Evolutionary conservation across 1,140 invertebrate genomes (phyloP).

Genomic region (Macrobrachium nipponense): DNA sequence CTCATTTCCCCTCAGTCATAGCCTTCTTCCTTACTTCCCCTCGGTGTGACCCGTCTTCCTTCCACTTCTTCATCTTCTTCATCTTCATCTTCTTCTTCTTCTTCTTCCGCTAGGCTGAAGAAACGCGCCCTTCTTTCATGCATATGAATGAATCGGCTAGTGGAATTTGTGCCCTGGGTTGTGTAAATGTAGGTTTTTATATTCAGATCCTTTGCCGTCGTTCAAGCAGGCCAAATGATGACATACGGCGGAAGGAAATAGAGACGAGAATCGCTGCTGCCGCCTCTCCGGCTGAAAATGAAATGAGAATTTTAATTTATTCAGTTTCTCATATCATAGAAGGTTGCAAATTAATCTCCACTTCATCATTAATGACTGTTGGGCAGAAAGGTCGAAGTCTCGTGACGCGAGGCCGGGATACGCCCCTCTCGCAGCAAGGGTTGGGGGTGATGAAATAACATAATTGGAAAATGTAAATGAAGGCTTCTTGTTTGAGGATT

Average conservation of each 20-base stretch:
- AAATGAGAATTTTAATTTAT: constrained; percentile 64
- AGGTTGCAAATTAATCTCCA: constrained; percentile 63
- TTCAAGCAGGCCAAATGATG: not conserved
- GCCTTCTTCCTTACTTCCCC: not conserved
- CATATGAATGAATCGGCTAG: constrained; percentile 60
- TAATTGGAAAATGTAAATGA: constrained; percentile 64
- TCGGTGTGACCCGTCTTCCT: not conserved
- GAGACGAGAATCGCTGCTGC: constrained; percentile 25
- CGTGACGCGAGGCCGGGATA: constrained; percentile 20
- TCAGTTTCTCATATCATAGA: constrained; percentile 63
- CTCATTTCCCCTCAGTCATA: constrained; percentile 11
- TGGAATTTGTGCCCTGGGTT: constrained; percentile 58
- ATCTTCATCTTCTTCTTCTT: not conserved
- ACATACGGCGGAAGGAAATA: constrained; percentile 13
- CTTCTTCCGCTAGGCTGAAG: constrained; percentile 47
- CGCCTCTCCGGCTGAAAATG: constrained; percentile 49
- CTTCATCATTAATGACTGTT: constrained; percentile 61
- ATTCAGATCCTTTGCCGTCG: constrained; percentile 27
- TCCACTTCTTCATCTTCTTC: not conserved
- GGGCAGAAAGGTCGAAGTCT: constrained; percentile 32
- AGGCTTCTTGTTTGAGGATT: constrained; percentile 63
- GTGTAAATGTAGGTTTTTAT: constrained; percentile 61
- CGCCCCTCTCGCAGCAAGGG: constrained; percentile 49
- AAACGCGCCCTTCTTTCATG: constrained; percentile 54
- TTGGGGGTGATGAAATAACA: constrained; percentile 62